Percentiles rank a stretch among this genome's conserved stretches.
Evolutionary conservation across 2,888 invertebrate species (phyloP).

Genomic region (Chesias legatella): DNA sequence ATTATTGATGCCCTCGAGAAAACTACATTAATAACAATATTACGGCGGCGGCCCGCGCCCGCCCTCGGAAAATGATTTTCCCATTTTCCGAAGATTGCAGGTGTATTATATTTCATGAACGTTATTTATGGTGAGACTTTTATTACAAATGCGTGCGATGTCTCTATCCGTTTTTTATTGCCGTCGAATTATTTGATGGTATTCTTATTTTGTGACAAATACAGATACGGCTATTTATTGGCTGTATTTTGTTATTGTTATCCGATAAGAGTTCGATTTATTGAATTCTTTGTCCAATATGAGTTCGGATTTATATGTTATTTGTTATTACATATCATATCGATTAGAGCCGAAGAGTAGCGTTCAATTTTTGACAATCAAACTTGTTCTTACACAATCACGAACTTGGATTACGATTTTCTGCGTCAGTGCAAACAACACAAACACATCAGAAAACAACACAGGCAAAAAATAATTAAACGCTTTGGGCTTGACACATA

Average conservation of each 20-base stretch:
- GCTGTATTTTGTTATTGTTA: conserved; percentile 53
- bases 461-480: too few species aligned
- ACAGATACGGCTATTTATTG: conserved; percentile 58
- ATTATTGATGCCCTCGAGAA: conserved; percentile 76
- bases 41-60: conserved; percentile 73
- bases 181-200: conserved; percentile 71
- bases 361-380: neutral
- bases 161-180: conserved; percentile 78
- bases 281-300: conserved; percentile 46
- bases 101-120: conserved; percentile 81
- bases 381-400: too few species aligned
- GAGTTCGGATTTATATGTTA: conserved; percentile 33
- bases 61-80: conserved; percentile 79
- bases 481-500: too few species aligned
- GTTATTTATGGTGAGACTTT: conserved; percentile 80
- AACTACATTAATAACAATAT: conserved; percentile 81
- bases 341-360: too few species aligned
- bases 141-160: conserved; percentile 80
- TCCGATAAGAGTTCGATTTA: conserved; percentile 44
- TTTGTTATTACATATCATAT: conserved; percentile 5
- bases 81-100: conserved; percentile 80
- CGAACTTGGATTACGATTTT: too few species aligned
- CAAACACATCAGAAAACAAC: too few species aligned
- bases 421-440: too few species aligned
- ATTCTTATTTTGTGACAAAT: conserved; percentile 68